A percentile compares a stretch with the other conserved stretches of the same genome.
Conservation (phyloP, 2,113 vertebrate genomes). For the Calypte anna region DNA sequence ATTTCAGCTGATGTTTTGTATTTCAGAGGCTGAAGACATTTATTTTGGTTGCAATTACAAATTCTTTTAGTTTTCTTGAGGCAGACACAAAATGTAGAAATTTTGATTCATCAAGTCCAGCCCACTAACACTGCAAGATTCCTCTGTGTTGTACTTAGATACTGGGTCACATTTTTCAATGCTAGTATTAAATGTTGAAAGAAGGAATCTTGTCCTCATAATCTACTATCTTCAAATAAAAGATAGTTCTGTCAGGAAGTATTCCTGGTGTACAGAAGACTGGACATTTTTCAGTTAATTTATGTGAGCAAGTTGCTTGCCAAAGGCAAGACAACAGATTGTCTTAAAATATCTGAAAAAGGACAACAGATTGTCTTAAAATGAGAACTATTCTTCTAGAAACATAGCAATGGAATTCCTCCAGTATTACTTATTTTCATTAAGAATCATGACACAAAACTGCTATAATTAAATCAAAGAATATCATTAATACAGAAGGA, state of each 20-base stretch:
- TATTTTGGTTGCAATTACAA: neutral
- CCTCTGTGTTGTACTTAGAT: neutral
- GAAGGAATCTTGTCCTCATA: neutral
- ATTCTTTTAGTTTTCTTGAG: neutral
- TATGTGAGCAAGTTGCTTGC: neutral
- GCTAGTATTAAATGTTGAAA: neutral
- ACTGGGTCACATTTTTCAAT: neutral
- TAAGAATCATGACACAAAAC: neutral
- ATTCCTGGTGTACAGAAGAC: neutral
- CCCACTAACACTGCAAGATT: neutral
- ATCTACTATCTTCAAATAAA: neutral
- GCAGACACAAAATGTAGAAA: neutral
- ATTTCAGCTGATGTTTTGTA: neutral
- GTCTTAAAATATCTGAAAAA: neutral
- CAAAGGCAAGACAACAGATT: neutral
- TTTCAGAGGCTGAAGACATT: neutral
- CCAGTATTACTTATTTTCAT: conserved; percentile 14
- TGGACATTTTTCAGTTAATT: neutral
- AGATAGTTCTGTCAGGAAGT: neutral
- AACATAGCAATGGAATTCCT: neutral
- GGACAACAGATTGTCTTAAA: conserved; percentile 1
- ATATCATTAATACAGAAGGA: neutral
- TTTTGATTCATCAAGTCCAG: neutral
- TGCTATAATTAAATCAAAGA: neutral
- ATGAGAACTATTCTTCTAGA: neutral